These are phyloP conservation scores for Cheilosia vernalis DNA, from an alignment of 2,888 invertebrate genomes.

Conservation along the genomic window DNA sequence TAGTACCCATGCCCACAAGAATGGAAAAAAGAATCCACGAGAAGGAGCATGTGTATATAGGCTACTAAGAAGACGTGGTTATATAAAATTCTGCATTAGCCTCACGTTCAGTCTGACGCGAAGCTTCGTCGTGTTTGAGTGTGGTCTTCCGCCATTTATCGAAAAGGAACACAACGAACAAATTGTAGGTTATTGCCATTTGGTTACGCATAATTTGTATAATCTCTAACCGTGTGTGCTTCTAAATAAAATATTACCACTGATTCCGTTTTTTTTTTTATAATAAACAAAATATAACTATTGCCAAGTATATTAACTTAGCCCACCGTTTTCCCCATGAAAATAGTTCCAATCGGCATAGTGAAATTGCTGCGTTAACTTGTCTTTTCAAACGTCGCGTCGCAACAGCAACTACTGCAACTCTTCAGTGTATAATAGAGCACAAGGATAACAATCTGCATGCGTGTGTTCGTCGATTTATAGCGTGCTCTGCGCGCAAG, in stretches of 20 bases:
- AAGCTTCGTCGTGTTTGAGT: conserved; percentile 42
- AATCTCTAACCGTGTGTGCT: conserved; percentile 8
- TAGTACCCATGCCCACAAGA: conserved; percentile 46
- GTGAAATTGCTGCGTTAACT: conserved; percentile 10
- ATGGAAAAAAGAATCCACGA: not conserved
- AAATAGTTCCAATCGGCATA: conserved; percentile 19
- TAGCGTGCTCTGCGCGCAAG: conserved; percentile 25
- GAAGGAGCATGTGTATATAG: conserved; percentile 53
- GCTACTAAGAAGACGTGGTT: conserved; percentile 31
- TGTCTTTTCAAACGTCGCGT: conserved; percentile 14
- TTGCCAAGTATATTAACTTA: not conserved
- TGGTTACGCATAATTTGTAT: conserved; percentile 20
- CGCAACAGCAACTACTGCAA: conserved; percentile 13
- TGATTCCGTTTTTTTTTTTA: no score
- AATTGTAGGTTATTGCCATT: conserved; percentile 7
- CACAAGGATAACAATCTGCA: not conserved
- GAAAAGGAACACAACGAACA: conserved; percentile 46
- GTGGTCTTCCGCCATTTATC: not conserved
- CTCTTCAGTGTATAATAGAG: conserved; percentile 1
- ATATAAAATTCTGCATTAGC: conserved; percentile 66
- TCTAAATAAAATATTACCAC: conserved; percentile 5
- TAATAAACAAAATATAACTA: not conserved
- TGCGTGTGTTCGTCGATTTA: conserved; percentile 16
- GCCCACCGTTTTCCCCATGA: not conserved
- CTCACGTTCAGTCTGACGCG: conserved; percentile 54